phyloP scores from a whole-genome alignment of 2,113 vertebrate genomes.

The Eulacestoma nigropectus region DNA sequence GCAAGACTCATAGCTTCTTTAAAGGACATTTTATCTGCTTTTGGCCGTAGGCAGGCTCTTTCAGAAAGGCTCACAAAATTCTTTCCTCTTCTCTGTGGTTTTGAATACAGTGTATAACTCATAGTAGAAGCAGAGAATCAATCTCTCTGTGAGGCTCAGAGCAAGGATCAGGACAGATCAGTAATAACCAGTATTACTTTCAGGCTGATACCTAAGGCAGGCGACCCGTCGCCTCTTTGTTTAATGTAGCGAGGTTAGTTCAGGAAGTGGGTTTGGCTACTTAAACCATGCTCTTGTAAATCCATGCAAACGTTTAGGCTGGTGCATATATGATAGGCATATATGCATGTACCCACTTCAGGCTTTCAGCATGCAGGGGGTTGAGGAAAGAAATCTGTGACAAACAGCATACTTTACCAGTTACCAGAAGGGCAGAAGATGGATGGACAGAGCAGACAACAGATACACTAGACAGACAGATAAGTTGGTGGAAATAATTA shows the following conservation, averaged over 20 bases:
- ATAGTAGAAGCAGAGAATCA: not conserved
- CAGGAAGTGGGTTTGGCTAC: not conserved
- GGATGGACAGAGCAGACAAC: constrained; percentile 13
- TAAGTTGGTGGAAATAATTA: constrained; percentile 22
- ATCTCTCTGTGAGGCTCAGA: not conserved
- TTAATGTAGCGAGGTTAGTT: not conserved
- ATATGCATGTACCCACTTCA: not conserved
- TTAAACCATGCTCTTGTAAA: not conserved
- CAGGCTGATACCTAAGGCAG: not conserved
- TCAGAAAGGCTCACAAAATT: not conserved
- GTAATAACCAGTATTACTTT: not conserved
- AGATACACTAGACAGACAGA: constrained; percentile 19
- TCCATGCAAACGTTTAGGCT: not conserved
- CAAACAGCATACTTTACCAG: constrained; percentile 15
- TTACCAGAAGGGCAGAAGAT: constrained; percentile 3
- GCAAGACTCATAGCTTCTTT: not conserved
- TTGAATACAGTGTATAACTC: not conserved
- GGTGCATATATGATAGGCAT: not conserved
- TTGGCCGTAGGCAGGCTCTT: not conserved
- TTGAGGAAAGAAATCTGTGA: not conserved
- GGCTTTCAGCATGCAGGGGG: not conserved
- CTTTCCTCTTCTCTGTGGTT: not conserved
- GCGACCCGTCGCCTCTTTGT: not conserved
- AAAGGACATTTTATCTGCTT: not conserved
- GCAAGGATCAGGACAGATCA: not conserved